Evolutionary conservation across 92 coral and sea anemone species (phyloP).

Genomic region (Bergia puertoricense): DNA sequence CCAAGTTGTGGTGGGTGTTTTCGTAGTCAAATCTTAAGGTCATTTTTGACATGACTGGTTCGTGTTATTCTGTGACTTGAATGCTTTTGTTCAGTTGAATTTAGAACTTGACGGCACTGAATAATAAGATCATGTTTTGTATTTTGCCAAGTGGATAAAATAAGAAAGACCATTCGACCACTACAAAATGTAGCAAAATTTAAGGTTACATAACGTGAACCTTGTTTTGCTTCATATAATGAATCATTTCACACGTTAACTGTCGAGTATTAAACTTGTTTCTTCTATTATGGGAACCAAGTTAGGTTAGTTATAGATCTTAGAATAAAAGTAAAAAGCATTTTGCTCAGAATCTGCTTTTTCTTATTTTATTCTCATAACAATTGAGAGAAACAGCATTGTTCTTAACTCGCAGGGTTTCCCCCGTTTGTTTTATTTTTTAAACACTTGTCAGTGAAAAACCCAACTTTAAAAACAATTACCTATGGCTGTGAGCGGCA

Average conservation of each 20-base stretch:
- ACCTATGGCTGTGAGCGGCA: too few relatives aligned
- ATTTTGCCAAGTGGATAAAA: too few relatives aligned
- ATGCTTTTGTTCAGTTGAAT: too few relatives aligned
- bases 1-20: too few relatives aligned
- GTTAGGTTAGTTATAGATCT: not conserved
- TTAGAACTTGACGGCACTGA: too few relatives aligned
- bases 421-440: not conserved
- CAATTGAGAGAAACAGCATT: too few relatives aligned
- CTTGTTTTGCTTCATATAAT: not conserved
- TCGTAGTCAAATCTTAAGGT: too few relatives aligned
- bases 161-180: not conserved
- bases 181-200: not conserved
- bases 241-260: not conserved
- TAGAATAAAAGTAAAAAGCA: not conserved
- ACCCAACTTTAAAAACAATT: not conserved
- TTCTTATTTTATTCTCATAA: too few relatives aligned
- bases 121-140: too few relatives aligned
- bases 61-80: too few relatives aligned
- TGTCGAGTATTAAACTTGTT: not conserved
- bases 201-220: not conserved
- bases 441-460: not conserved
- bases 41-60: too few relatives aligned
- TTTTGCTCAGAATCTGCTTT: not conserved
- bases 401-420: not conserved
- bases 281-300: not conserved